These are phyloP conservation scores for Eulithis testata DNA, from an alignment of 2,888 invertebrate genomes.

Conservation along the genomic window DNA sequence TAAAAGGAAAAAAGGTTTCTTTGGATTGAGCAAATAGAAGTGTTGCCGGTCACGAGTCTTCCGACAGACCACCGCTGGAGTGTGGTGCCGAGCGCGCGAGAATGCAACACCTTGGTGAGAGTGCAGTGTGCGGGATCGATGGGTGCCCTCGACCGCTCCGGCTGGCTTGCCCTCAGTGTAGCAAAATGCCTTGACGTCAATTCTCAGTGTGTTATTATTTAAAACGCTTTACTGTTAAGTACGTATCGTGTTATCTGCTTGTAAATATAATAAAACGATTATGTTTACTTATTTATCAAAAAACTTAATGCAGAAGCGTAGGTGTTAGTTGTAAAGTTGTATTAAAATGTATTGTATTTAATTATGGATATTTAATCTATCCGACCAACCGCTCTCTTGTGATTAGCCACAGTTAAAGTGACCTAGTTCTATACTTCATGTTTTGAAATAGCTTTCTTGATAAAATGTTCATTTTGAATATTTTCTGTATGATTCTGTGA, in stretches of 20 bases:
- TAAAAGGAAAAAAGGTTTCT: slow-evolving; percentile 82
- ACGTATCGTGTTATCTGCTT: slow-evolving; percentile 81
- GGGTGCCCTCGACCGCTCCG: slow-evolving; percentile 61
- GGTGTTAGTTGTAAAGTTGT: slow-evolving; percentile 83
- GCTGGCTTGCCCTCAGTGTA: slow-evolving; percentile 77
- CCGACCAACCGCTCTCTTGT: slow-evolving; percentile 82
- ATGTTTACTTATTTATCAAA: slow-evolving; percentile 84
- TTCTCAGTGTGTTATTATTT: slow-evolving; percentile 85
- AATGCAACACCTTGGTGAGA: slow-evolving; percentile 35
- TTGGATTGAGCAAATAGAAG: slow-evolving; percentile 79
- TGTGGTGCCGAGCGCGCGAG: slow-evolving; percentile 48
- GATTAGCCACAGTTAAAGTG: slow-evolving; percentile 73
- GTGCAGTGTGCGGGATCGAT: slow-evolving; percentile 35
- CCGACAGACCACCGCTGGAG: slow-evolving; percentile 78
- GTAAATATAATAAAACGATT: slow-evolving; percentile 80
- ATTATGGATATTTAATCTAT: slow-evolving; percentile 80
- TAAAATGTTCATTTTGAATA: slow-evolving; percentile 59
- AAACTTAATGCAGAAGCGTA: slow-evolving; percentile 79
- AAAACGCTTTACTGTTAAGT: slow-evolving; percentile 82
- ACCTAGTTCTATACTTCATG: slow-evolving; percentile 66
- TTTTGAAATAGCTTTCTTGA: slow-evolving; percentile 60
- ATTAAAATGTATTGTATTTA: slow-evolving; percentile 83
- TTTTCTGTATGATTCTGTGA: slow-evolving; percentile 60
- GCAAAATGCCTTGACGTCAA: slow-evolving; percentile 83
- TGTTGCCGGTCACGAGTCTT: slow-evolving; percentile 77